Conservation (phyloP, 2,113 vertebrate species). For the Eptesicus fuscus region DNA sequence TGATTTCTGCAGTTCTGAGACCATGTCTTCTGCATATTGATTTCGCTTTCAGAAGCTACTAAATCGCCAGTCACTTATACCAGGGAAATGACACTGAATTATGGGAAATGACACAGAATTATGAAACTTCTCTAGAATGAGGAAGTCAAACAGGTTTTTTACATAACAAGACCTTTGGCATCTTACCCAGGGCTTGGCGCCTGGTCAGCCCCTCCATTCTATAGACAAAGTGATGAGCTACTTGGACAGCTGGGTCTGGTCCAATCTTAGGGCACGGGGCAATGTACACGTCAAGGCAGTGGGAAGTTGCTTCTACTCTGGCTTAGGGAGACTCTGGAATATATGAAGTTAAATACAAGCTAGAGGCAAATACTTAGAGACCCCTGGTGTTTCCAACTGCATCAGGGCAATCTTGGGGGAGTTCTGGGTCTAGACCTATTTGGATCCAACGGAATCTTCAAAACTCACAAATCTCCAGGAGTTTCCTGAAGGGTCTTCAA, state of each 20-base stretch:
- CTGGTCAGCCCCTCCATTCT: neutral
- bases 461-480: neutral
- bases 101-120: slow-evolving; percentile 60
- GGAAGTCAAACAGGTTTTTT: slow-evolving; percentile 64
- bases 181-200: neutral
- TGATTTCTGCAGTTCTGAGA: neutral
- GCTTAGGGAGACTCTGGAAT: neutral
- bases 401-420: neutral
- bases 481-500: neutral
- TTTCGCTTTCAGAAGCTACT: slow-evolving; percentile 57
- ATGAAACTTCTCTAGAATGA: slow-evolving; percentile 51
- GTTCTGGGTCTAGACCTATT: neutral
- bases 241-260: neutral
- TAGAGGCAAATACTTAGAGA: neutral
- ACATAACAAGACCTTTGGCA: slow-evolving; percentile 48
- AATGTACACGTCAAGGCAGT: neutral
- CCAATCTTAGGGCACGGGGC: neutral
- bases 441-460: neutral
- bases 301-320: neutral
- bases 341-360: neutral
- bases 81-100: slow-evolving; percentile 55
- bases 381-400: neutral
- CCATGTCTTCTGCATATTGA: neutral
- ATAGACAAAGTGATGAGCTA: neutral
- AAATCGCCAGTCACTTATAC: slow-evolving; percentile 45